Conservation (phyloP, 2,113 vertebrate genomes). For the Gobio gobio region DNA sequence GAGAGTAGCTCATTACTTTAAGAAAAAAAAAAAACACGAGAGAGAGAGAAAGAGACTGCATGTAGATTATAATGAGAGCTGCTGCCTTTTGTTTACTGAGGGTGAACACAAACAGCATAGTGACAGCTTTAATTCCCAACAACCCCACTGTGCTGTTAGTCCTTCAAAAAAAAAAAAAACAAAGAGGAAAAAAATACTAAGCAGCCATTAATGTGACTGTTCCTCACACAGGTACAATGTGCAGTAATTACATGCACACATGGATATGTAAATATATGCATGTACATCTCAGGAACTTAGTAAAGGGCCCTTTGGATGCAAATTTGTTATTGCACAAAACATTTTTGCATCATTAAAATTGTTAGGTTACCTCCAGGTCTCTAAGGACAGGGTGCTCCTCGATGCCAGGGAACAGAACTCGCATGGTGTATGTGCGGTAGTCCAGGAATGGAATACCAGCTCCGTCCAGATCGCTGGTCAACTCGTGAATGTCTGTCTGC, state of each 20-base stretch:
- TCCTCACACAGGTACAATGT: slow-evolving; percentile 7
- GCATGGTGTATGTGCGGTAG: slow-evolving; percentile 96
- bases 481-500: slow-evolving; percentile 95
- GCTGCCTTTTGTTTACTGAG: slow-evolving; percentile 67
- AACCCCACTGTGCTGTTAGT: slow-evolving; percentile 57
- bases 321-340: slow-evolving; percentile 8
- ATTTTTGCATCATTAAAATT: not conserved
- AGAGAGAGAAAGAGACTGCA: not conserved
- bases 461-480: slow-evolving; percentile 95
- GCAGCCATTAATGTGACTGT: slow-evolving; percentile 27
- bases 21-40: slow-evolving; percentile 37
- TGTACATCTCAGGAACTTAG: not conserved
- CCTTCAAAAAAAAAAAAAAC: not conserved
- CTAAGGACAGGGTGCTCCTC: slow-evolving; percentile 96
- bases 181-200: not conserved
- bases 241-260: slow-evolving; percentile 18
- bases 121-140: slow-evolving; percentile 61
- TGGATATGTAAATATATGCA: not conserved
- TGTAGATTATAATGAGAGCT: slow-evolving; percentile 53
- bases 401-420: slow-evolving; percentile 96
- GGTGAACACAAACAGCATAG: slow-evolving; percentile 63
- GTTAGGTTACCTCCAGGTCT: slow-evolving; percentile 87
- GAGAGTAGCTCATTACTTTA: slow-evolving; percentile 66
- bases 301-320: not conserved
- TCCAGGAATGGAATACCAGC: slow-evolving; percentile 96